phyloP scores from a whole-genome alignment of 2,888 invertebrate genomes.

The Tetranychus truncatus region DNA sequence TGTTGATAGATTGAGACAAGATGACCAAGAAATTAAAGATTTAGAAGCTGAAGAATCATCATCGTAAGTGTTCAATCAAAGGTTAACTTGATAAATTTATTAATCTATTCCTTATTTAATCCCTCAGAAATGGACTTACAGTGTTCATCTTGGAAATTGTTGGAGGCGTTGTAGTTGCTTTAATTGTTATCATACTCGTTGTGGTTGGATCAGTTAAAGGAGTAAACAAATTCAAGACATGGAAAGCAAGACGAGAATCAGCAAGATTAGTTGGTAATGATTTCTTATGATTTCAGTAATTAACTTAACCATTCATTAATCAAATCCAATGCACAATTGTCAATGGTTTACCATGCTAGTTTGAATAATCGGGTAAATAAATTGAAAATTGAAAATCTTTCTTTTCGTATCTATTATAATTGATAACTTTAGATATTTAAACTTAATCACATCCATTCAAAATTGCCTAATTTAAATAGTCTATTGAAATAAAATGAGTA shows the following conservation, averaged over 20 bases:
- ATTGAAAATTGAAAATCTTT: too few relatives aligned
- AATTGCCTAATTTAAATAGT: too few relatives aligned
- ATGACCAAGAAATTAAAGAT: not conserved
- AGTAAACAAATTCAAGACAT: not conserved
- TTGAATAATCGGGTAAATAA: too few relatives aligned
- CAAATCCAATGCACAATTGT: too few relatives aligned
- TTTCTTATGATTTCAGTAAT: not conserved
- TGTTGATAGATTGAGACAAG: not conserved
- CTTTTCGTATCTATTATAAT: too few relatives aligned
- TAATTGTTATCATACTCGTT: not conserved
- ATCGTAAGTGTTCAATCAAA: not conserved
- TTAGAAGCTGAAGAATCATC: not conserved
- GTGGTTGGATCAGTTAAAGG: not conserved
- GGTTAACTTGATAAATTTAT: not conserved
- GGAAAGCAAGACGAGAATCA: not conserved
- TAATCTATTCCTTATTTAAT: not conserved
- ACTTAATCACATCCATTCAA: too few relatives aligned
- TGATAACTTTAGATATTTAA: too few relatives aligned
- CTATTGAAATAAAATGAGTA: too few relatives aligned
- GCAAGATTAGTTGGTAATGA: not conserved
- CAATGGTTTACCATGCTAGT: too few relatives aligned
- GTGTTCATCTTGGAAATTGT: not conserved
- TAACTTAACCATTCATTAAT: not conserved
- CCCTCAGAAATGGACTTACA: not conserved
- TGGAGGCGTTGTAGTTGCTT: not conserved